Base-by-base conservation (phyloP, 1,140 invertebrate species). In the Spodoptera litura region DNA sequence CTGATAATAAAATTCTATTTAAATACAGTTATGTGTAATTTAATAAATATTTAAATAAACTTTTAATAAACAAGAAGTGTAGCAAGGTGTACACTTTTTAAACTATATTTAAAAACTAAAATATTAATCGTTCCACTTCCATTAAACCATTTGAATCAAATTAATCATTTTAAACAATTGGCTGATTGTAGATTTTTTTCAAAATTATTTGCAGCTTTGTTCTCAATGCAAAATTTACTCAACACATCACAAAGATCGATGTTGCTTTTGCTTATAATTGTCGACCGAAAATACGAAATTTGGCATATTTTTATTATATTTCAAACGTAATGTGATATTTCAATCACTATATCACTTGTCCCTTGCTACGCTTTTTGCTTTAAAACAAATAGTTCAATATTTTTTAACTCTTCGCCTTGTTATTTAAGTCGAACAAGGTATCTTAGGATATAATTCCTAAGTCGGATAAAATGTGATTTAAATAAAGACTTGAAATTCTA, bases 361-460 rank as follows among this genome's bases (percentile, higher is more conserved):
- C 70, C 44, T 56, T 80, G 72, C 78, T 76, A 75, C 49, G 76
- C 72, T 81, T 79, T 77, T 72, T 71, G 71, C 71, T 81, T 75
- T 4, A 49, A 27, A 61, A 73, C 0, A 10, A 44, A 44, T 31
- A 44, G 0, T 44, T 44, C 8, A 44, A 44, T 44, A 44, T 2
- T 4, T 31, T 44, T 8, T 6, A 44, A 13, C 8, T 20, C 5
- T 35, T 35, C n/a, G 6, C 25, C 15, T 10, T 27, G 11, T 13
- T n/a, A 5, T 25, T 59, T 1, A 12, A 31, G 58, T 13, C 31
- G 31, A 31, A 31, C 31, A 31, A 31, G 31, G 31, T 31, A 31
- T 31, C 31, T 31, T 31, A 2, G 31, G 1, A 20, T 20, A 1
- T 20, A 20, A 20, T 5, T 31, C 4, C 31, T 31, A 31, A 31